Evolutionary conservation across 92 coral and sea anemone species (phyloP).

Genomic region (Porites cylindrica): DNA sequence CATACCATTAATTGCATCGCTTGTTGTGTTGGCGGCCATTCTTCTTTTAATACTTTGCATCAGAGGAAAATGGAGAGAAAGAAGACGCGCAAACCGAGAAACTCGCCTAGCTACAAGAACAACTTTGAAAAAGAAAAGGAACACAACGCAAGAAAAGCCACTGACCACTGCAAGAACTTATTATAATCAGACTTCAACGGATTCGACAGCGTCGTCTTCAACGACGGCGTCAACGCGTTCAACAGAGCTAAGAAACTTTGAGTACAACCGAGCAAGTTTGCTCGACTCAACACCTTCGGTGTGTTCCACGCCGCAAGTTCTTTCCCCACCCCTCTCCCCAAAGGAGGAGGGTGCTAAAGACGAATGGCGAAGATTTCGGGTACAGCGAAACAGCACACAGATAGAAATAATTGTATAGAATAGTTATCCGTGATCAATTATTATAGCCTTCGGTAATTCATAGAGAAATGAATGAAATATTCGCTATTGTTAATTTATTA

Average conservation of each 20-base stretch:
- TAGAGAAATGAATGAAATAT: slow-evolving; percentile 29
- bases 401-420: slow-evolving; percentile 91
- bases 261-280: slow-evolving; percentile 86
- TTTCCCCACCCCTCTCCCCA: slow-evolving; percentile 97
- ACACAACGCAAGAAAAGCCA: slow-evolving; percentile 70
- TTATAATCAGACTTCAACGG: slow-evolving; percentile 87
- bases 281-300: slow-evolving; percentile 81
- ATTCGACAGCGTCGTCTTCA: slow-evolving; percentile 81
- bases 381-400: slow-evolving; percentile 90
- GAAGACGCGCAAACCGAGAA: slow-evolving; percentile 75
- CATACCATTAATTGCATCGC: slow-evolving; percentile 94
- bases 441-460: slow-evolving; percentile 27
- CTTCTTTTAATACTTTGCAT: slow-evolving; percentile 84
- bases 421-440: slow-evolving; percentile 31
- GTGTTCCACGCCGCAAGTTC: slow-evolving; percentile 87
- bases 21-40: slow-evolving; percentile 93
- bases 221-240: slow-evolving; percentile 85
- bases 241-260: slow-evolving; percentile 95
- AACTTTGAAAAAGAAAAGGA: slow-evolving; percentile 80
- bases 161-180: slow-evolving; percentile 72
- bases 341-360: slow-evolving; percentile 97
- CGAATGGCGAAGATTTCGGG: slow-evolving; percentile 98
- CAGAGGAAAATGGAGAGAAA: slow-evolving; percentile 91
- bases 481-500: slow-evolving; percentile 24
- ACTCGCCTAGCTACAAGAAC: slow-evolving; percentile 76